These are phyloP conservation scores for Pipistrellus kuhlii DNA, from an alignment of 2,797 vertebrate species.

Conservation along the genomic window DNA sequence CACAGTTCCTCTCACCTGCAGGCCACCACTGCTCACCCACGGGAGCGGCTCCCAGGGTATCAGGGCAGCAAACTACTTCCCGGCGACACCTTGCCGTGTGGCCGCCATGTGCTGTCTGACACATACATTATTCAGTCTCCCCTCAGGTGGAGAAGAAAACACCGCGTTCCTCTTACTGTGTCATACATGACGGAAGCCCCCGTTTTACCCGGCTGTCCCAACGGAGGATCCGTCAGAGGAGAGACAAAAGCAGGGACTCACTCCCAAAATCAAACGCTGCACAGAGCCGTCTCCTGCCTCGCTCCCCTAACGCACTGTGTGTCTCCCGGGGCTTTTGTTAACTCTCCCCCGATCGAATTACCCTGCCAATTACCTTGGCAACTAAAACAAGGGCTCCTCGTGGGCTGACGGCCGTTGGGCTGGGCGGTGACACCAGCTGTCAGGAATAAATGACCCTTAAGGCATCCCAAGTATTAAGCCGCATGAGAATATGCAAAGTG, in stretches of 20 bases:
- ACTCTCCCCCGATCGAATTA: conserved; percentile 54
- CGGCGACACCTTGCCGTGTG: neutral
- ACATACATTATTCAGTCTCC: neutral
- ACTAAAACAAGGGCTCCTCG: conserved; percentile 50
- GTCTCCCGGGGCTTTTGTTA: conserved; percentile 74
- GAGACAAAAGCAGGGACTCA: conserved; percentile 64
- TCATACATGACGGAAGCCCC: neutral
- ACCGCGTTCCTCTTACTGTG: neutral
- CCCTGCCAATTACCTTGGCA: conserved; percentile 71
- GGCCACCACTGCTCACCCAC: neutral
- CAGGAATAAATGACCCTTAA: neutral
- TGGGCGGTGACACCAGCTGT: conserved; percentile 45
- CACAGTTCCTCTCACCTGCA: neutral
- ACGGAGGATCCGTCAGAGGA: neutral
- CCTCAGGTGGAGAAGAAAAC: neutral
- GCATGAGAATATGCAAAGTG: neutral
- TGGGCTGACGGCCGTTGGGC: neutral
- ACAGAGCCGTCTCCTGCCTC: conserved; percentile 9
- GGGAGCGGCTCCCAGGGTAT: neutral
- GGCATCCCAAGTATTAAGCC: conserved; percentile 16
- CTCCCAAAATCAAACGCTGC: neutral
- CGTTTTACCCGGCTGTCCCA: neutral
- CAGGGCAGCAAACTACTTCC: neutral
- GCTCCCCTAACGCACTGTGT: conserved; percentile 34
- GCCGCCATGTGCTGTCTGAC: neutral